Evolutionary conservation across 2,113 vertebrate genomes (phyloP), one percentile per base, ranked within the genome.

Genomic region (Podarcis muralis): DNA sequence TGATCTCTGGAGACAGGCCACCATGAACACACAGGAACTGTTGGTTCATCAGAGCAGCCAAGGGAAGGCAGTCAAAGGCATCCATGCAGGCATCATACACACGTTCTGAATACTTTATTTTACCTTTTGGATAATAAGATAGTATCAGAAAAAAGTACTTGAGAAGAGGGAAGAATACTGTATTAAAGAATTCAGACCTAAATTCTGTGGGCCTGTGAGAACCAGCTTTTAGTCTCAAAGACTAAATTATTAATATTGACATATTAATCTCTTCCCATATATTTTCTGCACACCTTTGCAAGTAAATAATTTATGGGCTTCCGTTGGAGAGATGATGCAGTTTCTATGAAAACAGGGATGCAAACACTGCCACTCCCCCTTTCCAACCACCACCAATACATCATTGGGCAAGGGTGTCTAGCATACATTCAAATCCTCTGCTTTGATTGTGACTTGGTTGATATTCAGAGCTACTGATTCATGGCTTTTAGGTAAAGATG

Each of bases 51-150:
- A 99, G 97, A 62, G 99, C 99, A 78, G 99, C 98, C 98, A 99
- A 94, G 15, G 99, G 99, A 95, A 99, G 98, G 98, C 99, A 99
- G 97, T 99, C 99, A 0, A 99, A 99, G 97, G 99, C 99, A 90
- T 99, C 99, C 99, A 99, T 99, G 94, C 99, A 99, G 93, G 98
- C 98, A 32, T 99, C 98, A 89, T 99, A 99, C 84, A 99, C 98
- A 53, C 98, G 97, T 97, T 99, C 99, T 89, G 99, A 99, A 97
- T 99, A 99, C 97, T 99, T 99, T 97, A 99, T 99, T 98, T 98
- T 99, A 99, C 98, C 99, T 99, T 97, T 97, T 86, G 93, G 93
- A 95, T 72, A 83, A 94, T 66, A 86, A 93, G 57, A 1, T 81
- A 78, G 18, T 20, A 25, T 81, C 59, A 81, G 57, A 59, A 84